Evolutionary conservation across 2,797 vertebrate species (phyloP).

Genomic region (Lagorchestes hirsutus): DNA sequence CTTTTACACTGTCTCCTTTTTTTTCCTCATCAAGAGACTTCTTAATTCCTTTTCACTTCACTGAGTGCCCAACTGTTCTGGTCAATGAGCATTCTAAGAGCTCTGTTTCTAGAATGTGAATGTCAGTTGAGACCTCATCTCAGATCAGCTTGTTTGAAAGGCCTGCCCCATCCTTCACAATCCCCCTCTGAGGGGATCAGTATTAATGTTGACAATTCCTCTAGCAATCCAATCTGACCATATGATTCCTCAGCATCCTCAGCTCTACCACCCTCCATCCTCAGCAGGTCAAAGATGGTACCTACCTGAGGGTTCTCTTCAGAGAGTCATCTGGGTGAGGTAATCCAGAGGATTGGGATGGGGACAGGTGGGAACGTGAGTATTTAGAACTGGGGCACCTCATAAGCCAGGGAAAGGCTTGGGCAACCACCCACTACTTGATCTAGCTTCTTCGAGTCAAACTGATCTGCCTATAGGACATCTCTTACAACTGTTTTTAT

Average conservation of each 20-base stretch:
- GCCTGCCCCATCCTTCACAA: not conserved
- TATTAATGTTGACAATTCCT: rapidly evolving
- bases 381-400: not conserved
- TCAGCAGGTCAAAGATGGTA: not conserved
- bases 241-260: not conserved
- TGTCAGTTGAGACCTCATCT: not conserved
- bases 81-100: not conserved
- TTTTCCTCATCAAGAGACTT: not conserved
- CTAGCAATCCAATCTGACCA: not conserved
- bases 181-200: not conserved
- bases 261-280: not conserved
- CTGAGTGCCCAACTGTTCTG: not conserved
- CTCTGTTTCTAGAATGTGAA: not conserved
- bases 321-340: not conserved
- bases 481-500: not conserved
- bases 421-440: not conserved
- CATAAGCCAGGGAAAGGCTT: not conserved
- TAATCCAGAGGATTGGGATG: not conserved
- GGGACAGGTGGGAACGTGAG: not conserved
- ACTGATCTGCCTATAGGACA: not conserved
- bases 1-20: not conserved
- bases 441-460: not conserved
- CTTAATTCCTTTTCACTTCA: not conserved
- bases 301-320: not conserved
- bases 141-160: not conserved